Conservation (phyloP, 2,888 invertebrate species). For the Eutolmus rufibarbis region DNA sequence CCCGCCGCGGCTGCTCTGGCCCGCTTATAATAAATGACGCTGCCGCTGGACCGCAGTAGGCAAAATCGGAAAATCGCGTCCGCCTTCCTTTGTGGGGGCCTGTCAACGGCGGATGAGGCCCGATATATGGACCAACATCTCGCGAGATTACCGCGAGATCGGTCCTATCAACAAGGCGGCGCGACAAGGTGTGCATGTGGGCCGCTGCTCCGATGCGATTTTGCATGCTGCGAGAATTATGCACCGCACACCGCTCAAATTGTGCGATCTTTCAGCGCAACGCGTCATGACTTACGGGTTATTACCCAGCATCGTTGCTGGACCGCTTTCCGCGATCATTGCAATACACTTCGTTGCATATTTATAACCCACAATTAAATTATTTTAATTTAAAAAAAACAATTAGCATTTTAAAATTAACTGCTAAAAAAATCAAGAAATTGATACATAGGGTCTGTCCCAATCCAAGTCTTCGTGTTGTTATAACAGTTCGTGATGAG, state of each 20-base stretch:
- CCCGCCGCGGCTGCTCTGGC: not conserved
- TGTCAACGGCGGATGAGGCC: not conserved
- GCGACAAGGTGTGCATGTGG: not conserved
- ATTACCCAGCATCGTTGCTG: not conserved
- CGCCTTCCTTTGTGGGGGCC: slow-evolving; percentile 21
- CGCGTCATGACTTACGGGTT: slow-evolving; percentile 18
- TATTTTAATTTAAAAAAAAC: not conserved
- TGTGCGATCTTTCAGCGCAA: slow-evolving; percentile 12
- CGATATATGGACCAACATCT: not conserved
- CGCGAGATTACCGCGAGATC: not conserved
- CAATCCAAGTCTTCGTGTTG: too few species aligned
- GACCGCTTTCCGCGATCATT: not conserved
- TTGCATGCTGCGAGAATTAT: slow-evolving; percentile 38
- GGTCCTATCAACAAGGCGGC: not conserved
- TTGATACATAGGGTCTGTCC: too few species aligned
- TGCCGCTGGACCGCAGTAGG: not conserved
- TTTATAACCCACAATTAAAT: not conserved
- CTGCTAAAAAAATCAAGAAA: too few species aligned
- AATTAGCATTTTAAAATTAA: too few species aligned
- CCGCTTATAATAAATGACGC: not conserved
- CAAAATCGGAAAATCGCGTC: not conserved
- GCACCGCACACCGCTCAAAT: not conserved
- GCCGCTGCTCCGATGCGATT: slow-evolving; percentile 25
- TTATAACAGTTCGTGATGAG: too few species aligned
- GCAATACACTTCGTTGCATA: not conserved